Base-by-base conservation (phyloP, 2,888 invertebrate genomes). In the Pherbina coryleti region DNA sequence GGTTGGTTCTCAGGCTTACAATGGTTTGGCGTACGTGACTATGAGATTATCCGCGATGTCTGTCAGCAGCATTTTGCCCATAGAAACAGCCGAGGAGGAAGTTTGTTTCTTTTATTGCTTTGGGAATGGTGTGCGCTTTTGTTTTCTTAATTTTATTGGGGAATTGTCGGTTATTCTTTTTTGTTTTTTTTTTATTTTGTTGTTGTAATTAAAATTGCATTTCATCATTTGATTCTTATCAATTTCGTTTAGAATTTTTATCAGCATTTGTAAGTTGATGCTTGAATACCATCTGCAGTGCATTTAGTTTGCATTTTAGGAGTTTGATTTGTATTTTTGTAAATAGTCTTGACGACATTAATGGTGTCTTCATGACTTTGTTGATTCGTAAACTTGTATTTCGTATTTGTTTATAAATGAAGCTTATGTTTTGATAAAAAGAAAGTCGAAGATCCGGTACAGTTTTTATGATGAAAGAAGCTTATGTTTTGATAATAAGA, bases 11-110 rank as follows among this genome's bases (percentile, higher is more conserved):
- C 79, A 76, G 74, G 78, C 72, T 78, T 70, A 75, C 79, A 78
- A 76, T 75, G 66, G 74, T 76, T 77, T 88, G 89, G 88, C 85
- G 85, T 88, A 88, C 88, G 89, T 88, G 88, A 89, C 89, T 88
- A 81, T 81, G 79, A 82, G 80, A 82, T 82, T 83, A 82, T 84
- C 82, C 83, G 82, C 83, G 83, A 88, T 89, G 88, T 87, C 88
- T 85, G 88, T 87, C 87, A 84, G 81, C 82, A 78, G 70, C 78
- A 51, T 70, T 78, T 69, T 53, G 79, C 44, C 72, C 37, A 75
- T 77, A 75, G 62, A 49, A 79, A 75, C 55, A 22, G 31, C 77
- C 70, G 66, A 53, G 78, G 76, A 82, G 70, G 66, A 62, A 75
- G 66, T 49, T 55, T 73, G 64, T 51, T 66, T 75, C 79, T 57